Evolutionary conservation across 1,140 invertebrate genomes (phyloP).

Genomic region (Drosophila parvula): DNA sequence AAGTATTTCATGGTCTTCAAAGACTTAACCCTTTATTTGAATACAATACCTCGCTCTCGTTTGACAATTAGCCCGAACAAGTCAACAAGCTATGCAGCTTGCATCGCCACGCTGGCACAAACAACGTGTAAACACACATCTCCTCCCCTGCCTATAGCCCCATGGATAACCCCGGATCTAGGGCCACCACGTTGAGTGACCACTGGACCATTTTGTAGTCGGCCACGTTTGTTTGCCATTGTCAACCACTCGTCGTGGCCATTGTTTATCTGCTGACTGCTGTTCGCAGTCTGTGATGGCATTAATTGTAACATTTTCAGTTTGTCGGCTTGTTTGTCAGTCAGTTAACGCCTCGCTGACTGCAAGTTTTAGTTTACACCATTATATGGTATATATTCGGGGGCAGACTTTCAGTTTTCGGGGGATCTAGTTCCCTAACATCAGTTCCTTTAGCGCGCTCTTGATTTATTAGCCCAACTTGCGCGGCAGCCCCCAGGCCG

Average conservation of each 20-base stretch:
- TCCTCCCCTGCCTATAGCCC: not conserved
- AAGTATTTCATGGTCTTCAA: not conserved
- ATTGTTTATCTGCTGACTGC: constrained; percentile 62
- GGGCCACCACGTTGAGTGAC: constrained; percentile 34
- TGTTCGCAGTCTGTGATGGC: constrained; percentile 55
- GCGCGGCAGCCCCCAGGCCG: constrained; percentile 8
- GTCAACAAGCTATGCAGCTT: constrained; percentile 63
- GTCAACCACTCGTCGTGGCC: constrained; percentile 62
- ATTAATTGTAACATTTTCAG: constrained; percentile 76
- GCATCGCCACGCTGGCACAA: constrained; percentile 37
- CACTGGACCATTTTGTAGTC: constrained; percentile 56
- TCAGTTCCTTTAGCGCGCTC: constrained; percentile 57
- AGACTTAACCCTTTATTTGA: constrained; percentile 24
- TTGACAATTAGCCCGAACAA: constrained; percentile 71
- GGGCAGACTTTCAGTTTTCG: constrained; percentile 2
- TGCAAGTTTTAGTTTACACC: constrained; percentile 38
- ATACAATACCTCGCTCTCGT: constrained; percentile 23
- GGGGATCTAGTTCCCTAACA: constrained; percentile 22
- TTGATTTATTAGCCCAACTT: constrained; percentile 63
- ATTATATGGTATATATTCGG: constrained; percentile 5
- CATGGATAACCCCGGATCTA: constrained; percentile 1
- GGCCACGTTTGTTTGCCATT: constrained; percentile 66
- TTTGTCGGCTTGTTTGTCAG: constrained; percentile 30
- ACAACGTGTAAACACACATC: constrained; percentile 69
- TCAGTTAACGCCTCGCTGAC: constrained; percentile 44